A percentile compares a stretch with the other conserved stretches of the same genome.
Conservation (phyloP, 2,888 invertebrate species). For the Scaptomyza polygonia region DNA sequence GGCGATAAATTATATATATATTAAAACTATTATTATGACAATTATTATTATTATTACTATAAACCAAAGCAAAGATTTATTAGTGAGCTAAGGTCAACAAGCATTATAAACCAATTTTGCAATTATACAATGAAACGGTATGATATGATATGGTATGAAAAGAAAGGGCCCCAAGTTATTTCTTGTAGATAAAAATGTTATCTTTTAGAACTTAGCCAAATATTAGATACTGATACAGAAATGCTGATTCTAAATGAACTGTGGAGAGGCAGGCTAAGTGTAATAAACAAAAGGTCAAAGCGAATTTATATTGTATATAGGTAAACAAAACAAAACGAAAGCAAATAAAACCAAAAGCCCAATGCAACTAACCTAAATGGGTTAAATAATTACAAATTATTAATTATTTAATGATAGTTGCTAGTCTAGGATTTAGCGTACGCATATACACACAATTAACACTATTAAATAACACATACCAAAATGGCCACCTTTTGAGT, state of each 20-base stretch:
- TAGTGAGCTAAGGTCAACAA: constrained; percentile 57
- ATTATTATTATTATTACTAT: constrained; percentile 70
- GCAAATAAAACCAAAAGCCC: constrained; percentile 42
- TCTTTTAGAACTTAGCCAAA: constrained; percentile 78
- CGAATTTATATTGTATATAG: constrained; percentile 80
- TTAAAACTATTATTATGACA: constrained; percentile 70
- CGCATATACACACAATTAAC: constrained; percentile 24
- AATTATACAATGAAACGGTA: constrained; percentile 53
- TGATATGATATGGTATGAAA: constrained; percentile 16
- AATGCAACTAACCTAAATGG: constrained; percentile 51
- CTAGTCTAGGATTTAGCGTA: constrained; percentile 64
- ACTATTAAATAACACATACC: not conserved
- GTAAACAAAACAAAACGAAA: constrained; percentile 14
- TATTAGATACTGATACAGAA: constrained; percentile 65
- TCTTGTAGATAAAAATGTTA: constrained; percentile 81
- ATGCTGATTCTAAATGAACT: constrained; percentile 35
- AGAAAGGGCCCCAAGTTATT: constrained; percentile 61
- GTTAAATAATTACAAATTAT: constrained; percentile 56
- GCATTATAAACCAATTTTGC: constrained; percentile 58
- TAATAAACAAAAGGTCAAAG: constrained; percentile 65
- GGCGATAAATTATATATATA: constrained; percentile 55
- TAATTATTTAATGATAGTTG: constrained; percentile 65
- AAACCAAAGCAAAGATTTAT: constrained; percentile 63
- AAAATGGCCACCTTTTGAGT: constrained; percentile 26
- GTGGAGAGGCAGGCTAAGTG: constrained; percentile 49